A percentile compares a stretch with the other conserved stretches of the same genome.
Conservation (phyloP, 2,888 invertebrate genomes). For the Sarcophaga subvicina region DNA sequence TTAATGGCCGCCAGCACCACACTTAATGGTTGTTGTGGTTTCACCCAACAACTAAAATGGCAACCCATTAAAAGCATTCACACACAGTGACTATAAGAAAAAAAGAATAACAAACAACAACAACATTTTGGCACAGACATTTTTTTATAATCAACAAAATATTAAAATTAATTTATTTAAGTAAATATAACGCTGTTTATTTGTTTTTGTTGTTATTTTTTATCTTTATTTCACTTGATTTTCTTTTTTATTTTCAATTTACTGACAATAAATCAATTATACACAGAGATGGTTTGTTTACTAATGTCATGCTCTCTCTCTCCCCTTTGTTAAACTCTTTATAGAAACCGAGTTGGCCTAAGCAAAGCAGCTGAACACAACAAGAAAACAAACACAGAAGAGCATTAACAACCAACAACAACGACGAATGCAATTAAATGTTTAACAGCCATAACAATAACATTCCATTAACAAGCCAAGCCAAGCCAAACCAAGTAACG, state of each 20-base stretch:
- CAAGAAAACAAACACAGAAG: slow-evolving; percentile 10
- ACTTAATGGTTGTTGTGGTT: neutral
- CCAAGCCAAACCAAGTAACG: neutral
- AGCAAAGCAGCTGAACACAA: slow-evolving; percentile 22
- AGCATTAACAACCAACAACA: slow-evolving; percentile 38
- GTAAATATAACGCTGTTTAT: no score
- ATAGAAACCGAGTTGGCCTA: slow-evolving; percentile 32
- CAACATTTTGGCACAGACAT: no score
- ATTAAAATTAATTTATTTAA: no score
- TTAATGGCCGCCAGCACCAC: no score
- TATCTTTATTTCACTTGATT: neutral
- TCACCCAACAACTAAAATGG: neutral
- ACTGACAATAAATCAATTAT: neutral
- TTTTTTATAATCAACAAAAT: no score
- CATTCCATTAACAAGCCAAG: slow-evolving; percentile 41
- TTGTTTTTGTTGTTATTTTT: neutral
- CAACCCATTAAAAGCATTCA: slow-evolving; percentile 1
- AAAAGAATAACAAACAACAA: no score
- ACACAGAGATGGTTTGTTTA: neutral
- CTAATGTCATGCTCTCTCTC: neutral
- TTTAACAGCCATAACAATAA: slow-evolving; percentile 22
- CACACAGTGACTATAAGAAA: neutral
- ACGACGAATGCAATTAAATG: slow-evolving; percentile 8
- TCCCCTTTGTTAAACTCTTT: neutral
- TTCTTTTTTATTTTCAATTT: neutral